Evolutionary conservation across 2,797 vertebrate species (phyloP), one percentile per base, ranked within the genome.

Genomic region (Rhodeus uyekii): DNA sequence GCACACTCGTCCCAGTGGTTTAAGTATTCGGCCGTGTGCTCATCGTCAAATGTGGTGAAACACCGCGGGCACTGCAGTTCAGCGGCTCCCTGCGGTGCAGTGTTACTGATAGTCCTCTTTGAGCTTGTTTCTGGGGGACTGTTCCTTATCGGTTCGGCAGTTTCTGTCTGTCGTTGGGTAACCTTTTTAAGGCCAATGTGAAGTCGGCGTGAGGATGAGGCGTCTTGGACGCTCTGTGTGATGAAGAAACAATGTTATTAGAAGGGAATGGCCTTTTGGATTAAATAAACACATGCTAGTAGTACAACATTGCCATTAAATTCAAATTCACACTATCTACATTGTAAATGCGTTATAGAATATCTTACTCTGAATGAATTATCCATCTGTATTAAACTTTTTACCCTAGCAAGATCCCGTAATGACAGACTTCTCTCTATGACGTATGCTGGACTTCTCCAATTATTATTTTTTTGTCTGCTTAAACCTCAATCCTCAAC

Each of bases 31-130:
- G 92, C 91, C 0, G 94, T 82, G 10, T 94, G 92, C 29, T 93
- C 92, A 10, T 97, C 96, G 0, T 89, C 89, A 83, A 96, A 98
- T 63, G 88, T 91, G 84, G 87, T 92, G 75, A 94, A 89, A 86
- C 98, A 99, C 0, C 91, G 93, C 0, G 97, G 98, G 72, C 98
- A 99, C 92, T 96, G 94, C 0, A 98, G 92, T 76, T 96, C 95
- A 0, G 95, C 95, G 72, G 93, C 89, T 0, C 88, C 93, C 4
- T 88, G 87, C 71, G 84, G 83, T 3, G 87, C 86, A 18, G 89
- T n/a, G 10, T 86, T 86, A 1, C 73, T 65, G 5, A 75, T 76
- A 2, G 82, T 84, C 77, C 89, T 92, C 46, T 90, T 86, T 0
- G 0, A 27, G 5, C 86, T 88, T 5, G 91, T 86, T 6, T 86